Percentiles rank a stretch among this genome's conserved stretches.
Conservation (phyloP, 2,888 invertebrate genomes). For the Nomada goodeniana region DNA sequence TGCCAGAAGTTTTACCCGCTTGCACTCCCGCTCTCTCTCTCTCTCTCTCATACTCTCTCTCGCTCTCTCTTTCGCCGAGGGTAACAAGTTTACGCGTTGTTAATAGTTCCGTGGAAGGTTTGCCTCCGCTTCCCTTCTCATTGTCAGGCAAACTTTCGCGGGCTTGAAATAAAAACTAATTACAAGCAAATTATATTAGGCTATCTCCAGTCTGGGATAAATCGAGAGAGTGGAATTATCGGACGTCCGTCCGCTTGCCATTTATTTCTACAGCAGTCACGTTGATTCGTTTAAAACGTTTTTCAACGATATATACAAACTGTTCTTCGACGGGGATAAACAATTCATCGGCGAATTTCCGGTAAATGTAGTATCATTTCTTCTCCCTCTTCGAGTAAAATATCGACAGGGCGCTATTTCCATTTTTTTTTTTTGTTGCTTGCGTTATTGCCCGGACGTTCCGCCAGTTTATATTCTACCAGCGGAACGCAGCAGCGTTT, state of each 20-base stretch:
- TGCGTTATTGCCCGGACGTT: constrained; percentile 15
- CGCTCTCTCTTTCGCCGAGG: neutral
- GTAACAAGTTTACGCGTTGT: constrained; percentile 28
- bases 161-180: neutral
- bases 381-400: neutral
- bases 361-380: neutral
- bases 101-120: constrained; percentile 17
- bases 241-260: too few species aligned
- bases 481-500: neutral
- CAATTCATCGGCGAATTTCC: neutral
- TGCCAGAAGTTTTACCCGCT: constrained; percentile 18
- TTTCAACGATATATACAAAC: too few species aligned
- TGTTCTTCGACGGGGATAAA: neutral
- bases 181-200: neutral
- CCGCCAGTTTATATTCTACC: neutral
- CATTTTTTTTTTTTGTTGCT: neutral
- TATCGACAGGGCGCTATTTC: neutral
- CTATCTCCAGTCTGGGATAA: neutral
- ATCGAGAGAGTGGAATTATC: neutral
- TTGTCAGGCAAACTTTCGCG: neutral
- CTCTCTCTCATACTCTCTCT: neutral
- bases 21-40: neutral
- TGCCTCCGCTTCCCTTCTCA: neutral
- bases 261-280: too few species aligned
- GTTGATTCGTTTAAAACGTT: too few species aligned